Evolutionary conservation across 2,888 invertebrate species (phyloP), one percentile per base, ranked within the genome.

Genomic region (Cephus rjabovi): DNA sequence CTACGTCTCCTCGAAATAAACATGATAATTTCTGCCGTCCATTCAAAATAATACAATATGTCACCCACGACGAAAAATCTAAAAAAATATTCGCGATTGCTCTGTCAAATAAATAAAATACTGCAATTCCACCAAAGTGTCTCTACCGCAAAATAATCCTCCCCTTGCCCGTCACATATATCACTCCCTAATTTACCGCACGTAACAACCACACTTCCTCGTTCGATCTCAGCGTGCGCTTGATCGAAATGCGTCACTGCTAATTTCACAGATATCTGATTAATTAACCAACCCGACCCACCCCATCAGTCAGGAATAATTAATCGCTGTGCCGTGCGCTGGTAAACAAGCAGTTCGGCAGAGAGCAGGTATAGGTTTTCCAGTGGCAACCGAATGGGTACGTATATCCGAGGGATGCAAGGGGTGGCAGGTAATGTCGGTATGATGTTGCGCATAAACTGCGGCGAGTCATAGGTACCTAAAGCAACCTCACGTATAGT

Each of bases 361-460:
- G 68, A 77, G 74, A 75, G 82, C 78, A 78, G 78, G 81, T 81
- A 76, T 84, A 85, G 87, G 81, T 89, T 89, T 88, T 86, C 85
- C 81, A 79, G 70, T 56, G 79, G 82, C 70, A 31, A 70, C 40
- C 73, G 76, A 75, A 76, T 56, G 78, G 75, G 37, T 33, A 70
- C 73, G 71, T 12, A 77, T 37, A 34, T 75, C 73, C 33, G 75
- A 80, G 80, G 81, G 82, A 79, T 34, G 70, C 15, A 34, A 40
- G 77, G 76, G 83, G 80, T 83, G 85, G 84, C 83, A 87, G 89
- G 90, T 91, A 91, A 91, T 90, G 91, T 87, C 84, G 85, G 90
- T 86, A 90, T 91, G 90, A 91, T 91, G 90, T 87, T 85, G 83
- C 84, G 83, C 90, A 89, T 91, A 91, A 91, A 90, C 87, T 90